Percentiles rank a stretch among this genome's conserved stretches.
phyloP scores from a whole-genome alignment of 2,113 vertebrate genomes.

The Petaurus breviceps region DNA sequence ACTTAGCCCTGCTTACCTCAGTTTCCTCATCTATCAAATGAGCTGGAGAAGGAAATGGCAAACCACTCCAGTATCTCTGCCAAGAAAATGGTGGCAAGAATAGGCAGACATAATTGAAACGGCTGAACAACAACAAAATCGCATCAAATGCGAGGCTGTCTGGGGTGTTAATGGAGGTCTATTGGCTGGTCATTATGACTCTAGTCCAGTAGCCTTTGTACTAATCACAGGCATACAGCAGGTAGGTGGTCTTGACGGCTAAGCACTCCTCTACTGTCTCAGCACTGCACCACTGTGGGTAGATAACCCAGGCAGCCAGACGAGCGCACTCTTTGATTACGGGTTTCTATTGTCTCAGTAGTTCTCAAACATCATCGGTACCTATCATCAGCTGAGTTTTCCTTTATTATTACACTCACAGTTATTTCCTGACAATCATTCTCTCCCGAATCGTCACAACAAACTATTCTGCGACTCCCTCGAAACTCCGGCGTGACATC shows the following conservation, averaged over 20 bases:
- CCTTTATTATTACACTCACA: background rate
- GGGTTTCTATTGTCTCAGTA: accelerated
- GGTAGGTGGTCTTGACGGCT: background rate
- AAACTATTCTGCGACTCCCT: background rate
- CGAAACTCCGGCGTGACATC: background rate
- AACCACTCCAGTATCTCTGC: background rate
- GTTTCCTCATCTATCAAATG: background rate
- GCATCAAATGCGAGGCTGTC: background rate
- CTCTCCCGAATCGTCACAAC: background rate
- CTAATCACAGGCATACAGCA: background rate
- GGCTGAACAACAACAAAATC: background rate
- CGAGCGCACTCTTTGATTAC: accelerated
- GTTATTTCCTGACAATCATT: accelerated
- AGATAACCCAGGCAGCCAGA: accelerated
- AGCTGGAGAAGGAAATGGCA: background rate
- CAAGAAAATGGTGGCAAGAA: background rate
- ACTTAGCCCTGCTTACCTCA: background rate
- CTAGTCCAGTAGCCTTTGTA: background rate
- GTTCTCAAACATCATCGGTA: background rate
- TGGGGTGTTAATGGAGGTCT: background rate
- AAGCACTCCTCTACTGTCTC: background rate
- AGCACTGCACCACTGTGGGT: accelerated
- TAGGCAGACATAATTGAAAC: background rate
- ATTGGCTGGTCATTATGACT: background rate
- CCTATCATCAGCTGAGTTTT: accelerated